phyloP scores from a whole-genome alignment of 2,888 invertebrate species.

The Philopedon plagiatum region DNA sequence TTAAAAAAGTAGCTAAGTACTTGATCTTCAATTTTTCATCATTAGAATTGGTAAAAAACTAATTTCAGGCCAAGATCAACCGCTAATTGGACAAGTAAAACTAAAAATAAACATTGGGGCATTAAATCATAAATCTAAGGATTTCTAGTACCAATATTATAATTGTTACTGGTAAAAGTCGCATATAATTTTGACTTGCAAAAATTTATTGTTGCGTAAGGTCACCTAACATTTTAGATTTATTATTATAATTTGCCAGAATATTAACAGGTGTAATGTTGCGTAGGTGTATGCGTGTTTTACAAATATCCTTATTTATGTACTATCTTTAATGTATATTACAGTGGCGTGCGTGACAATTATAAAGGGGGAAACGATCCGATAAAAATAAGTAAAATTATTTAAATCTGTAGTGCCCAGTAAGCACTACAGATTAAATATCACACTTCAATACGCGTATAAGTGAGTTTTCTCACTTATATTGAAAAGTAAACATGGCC shows the following conservation, averaged over 20 bases:
- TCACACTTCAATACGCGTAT: no score
- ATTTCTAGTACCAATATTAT: neutral
- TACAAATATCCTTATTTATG: no score
- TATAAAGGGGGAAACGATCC: no score
- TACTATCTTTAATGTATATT: no score
- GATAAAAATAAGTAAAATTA: no score
- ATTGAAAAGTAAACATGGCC: no score
- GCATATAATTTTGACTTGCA: slow-evolving; percentile 1
- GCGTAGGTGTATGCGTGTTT: neutral
- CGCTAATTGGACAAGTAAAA: neutral
- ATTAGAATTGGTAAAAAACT: slow-evolving; percentile 14
- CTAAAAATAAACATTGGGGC: slow-evolving; percentile 3
- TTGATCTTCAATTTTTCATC: slow-evolving; percentile 16
- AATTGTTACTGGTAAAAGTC: slow-evolving; percentile 3
- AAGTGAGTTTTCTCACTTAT: no score
- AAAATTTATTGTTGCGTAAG: neutral
- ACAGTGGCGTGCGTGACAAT: no score
- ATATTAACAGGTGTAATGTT: neutral
- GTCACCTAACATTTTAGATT: neutral
- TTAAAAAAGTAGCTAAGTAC: neutral
- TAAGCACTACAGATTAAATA: no score
- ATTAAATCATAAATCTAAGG: slow-evolving; percentile 9
- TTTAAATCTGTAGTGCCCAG: no score
- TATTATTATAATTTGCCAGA: neutral
- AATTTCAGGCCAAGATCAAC: slow-evolving; percentile 21